A percentile compares a stretch with the other conserved stretches of the same genome.
Evolutionary conservation across 2,113 vertebrate genomes (phyloP).

Genomic region (Centropus bengalensis): DNA sequence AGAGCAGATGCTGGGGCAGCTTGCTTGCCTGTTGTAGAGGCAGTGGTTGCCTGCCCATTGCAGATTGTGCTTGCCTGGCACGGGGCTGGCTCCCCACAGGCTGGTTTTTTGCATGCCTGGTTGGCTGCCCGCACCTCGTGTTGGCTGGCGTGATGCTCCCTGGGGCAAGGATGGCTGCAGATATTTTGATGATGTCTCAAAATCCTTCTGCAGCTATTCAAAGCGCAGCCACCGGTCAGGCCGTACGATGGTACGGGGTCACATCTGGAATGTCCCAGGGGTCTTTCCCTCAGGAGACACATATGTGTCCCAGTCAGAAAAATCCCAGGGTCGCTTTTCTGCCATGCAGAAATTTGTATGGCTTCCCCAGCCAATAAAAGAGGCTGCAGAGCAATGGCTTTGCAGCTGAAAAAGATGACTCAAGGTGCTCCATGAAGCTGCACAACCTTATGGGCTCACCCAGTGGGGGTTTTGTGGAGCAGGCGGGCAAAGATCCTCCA

Average conservation of each 20-base stretch:
- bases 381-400: not conserved
- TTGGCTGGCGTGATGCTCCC: not conserved
- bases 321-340: not conserved
- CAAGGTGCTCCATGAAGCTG: not conserved
- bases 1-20: not conserved
- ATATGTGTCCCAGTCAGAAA: not conserved
- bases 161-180: not conserved
- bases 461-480: rapidly evolving
- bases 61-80: not conserved
- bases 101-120: not conserved
- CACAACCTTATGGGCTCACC: not conserved
- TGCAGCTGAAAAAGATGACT: not conserved
- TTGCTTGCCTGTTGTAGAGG: rapidly evolving
- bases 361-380: not conserved
- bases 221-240: not conserved
- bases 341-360: not conserved
- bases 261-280: not conserved
- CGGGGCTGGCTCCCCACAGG: not conserved
- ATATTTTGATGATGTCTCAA: not conserved
- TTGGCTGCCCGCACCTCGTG: not conserved
- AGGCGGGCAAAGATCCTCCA: not conserved
- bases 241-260: not conserved
- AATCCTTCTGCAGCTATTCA: not conserved
- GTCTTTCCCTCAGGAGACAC: not conserved
- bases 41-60: not conserved